Evolutionary conservation across 1,140 invertebrate genomes (phyloP), one percentile per base, ranked within the genome.

Genomic region (Helicoverpa zea): DNA sequence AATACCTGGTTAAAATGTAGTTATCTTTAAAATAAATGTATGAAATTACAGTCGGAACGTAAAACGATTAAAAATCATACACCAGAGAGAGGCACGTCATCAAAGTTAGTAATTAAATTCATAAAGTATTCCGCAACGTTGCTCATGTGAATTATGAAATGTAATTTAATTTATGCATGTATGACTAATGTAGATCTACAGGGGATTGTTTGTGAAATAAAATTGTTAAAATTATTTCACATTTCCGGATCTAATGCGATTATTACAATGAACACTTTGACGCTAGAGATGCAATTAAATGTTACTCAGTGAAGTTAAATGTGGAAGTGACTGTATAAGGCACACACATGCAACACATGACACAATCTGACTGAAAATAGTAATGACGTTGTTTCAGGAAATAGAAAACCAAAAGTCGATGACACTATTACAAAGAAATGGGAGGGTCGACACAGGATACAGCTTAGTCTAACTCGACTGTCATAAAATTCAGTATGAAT

Each of bases 101-200:
- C 52, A 56, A 73, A 73, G 51, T 73, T 73, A 73, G 52, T 73
- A 73, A 73, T 73, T 73, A 73, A 73, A 73, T 73, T 73, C 70
- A 73, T 58, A 73, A 73, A 73, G 70, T 58, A 73, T 73, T 73
- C 52, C 70, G 52, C 70, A 73, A 73, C 70, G 70, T 58, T 73
- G 70, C 52, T 73, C 70, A 58, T 73, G 70, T 73, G 70, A 73
- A 73, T 73, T 73, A 73, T 73, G 70, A 73, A 73, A 73, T 73
- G n/a, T 73, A 73, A 73, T 73, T 73, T 54, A 73, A 73, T 73
- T 58, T 58, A 58, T 73, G 70, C 70, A 58, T 56, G 52, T 73
- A 73, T 56, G 70, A 58, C 70, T 58, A 35, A 73, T 73, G 70
- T 73, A 58, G 12, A 73, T 70, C 66, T 70, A 70, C 49, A 7